Base-by-base conservation (phyloP, 2,797 vertebrate species). In the Pseudomugil gertrudae region DNA sequence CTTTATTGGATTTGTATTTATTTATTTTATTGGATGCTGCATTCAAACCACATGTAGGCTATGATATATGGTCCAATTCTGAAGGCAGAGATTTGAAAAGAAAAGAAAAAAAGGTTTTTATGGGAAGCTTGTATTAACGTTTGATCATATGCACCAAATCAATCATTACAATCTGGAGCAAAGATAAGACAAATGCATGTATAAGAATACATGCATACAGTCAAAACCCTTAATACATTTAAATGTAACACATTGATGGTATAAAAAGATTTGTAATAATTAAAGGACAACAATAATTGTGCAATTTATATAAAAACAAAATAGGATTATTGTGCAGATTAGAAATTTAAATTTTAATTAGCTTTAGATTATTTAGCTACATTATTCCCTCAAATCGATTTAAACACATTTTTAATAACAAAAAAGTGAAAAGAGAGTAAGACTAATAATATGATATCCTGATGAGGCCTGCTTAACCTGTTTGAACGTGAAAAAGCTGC, bases 21-120 rank as follows among this genome's bases (percentile, higher is more conserved):
- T 50, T 58, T 48, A 38, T 71, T 27, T 67, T 59, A 63, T 73
- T 55, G n/a, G n/a, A n/a, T n/a, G n/a, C 47, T 69, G 56, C 36
- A 47, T 64, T 69, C 29, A 58, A 58, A 63, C 56, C 35, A 36
- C 23, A 70, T 38, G 68, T 78, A 69, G 61, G 53, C 68, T 65
- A 55, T 48, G 69, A 53, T 43, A 58, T 66, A 59, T 48, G 14
- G 48, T 30, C 9, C 51, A 47, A 66, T 27, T 78, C 17, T 64
- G 38, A 55, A 24, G 11, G 53, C 45, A 27, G 40, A 13, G 17
- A 48, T 40, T 6, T 51, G n/a, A 56, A 64, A 35, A 26, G 45
- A 43, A 47, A 67, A 60, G 63, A 29, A n/a, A n/a, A n/a, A n/a
- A n/a, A n/a, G n/a, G n/a, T 58, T 65, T 84, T 77, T 60, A 69